These are phyloP conservation scores for Parauchenoglanis punctatus DNA, from an alignment of 2,797 vertebrate genomes.

Conservation along the genomic window DNA sequence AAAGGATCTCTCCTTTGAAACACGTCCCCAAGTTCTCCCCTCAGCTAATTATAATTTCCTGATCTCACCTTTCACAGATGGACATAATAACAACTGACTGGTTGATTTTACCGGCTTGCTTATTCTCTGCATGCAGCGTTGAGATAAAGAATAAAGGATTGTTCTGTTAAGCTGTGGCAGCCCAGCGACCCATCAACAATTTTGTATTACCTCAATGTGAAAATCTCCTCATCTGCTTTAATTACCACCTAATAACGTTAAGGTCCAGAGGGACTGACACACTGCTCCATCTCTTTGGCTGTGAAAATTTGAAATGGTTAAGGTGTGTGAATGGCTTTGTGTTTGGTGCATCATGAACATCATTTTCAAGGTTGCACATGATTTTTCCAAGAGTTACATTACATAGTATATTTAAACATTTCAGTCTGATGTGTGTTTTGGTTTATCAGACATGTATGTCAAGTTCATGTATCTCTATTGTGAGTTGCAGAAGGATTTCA, in stretches of 20 bases:
- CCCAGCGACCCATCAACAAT: slow-evolving; percentile 74
- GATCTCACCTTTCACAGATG: slow-evolving; percentile 76
- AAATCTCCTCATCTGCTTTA: slow-evolving; percentile 73
- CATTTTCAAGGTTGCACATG: neutral
- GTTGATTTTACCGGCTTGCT: slow-evolving; percentile 72
- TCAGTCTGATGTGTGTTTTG: neutral
- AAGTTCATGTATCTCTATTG: neutral
- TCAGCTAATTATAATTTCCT: slow-evolving; percentile 70
- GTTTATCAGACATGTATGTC: neutral
- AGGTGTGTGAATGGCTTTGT: neutral
- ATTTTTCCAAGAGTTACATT: neutral
- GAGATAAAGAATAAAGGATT: slow-evolving; percentile 82
- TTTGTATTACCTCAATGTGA: slow-evolving; percentile 72
- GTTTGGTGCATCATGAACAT: slow-evolving; percentile 12
- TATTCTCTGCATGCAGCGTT: slow-evolving; percentile 68
- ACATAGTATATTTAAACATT: neutral
- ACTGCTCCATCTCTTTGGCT: slow-evolving; percentile 40
- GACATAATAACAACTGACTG: slow-evolving; percentile 79
- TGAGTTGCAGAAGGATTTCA: neutral
- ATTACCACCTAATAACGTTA: slow-evolving; percentile 73
- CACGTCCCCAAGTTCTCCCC: slow-evolving; percentile 59
- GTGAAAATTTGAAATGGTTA: slow-evolving; percentile 46
- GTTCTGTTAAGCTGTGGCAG: slow-evolving; percentile 72
- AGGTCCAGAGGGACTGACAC: slow-evolving; percentile 62
- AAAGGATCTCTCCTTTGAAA: slow-evolving; percentile 67